phyloP scores from a whole-genome alignment of 2,888 invertebrate species.

The Tineola bisselliella region DNA sequence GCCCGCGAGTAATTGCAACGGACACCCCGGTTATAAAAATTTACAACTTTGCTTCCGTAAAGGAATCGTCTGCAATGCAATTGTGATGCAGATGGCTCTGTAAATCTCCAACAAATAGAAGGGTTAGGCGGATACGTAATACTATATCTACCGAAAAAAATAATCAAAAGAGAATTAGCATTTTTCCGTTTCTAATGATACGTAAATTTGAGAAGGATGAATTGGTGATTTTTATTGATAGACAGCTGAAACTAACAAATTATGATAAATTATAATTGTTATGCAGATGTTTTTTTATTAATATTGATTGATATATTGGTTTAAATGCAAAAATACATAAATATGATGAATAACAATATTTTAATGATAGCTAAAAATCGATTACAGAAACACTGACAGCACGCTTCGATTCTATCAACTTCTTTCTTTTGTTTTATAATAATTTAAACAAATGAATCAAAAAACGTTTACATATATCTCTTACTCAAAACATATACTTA shows the following conservation, averaged over 20 bases:
- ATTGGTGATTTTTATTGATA: neutral
- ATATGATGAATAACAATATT: too few species aligned
- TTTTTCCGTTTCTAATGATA: constrained; percentile 8
- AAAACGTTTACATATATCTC: too few species aligned
- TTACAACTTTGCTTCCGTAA: constrained; percentile 55
- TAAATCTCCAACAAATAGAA: constrained; percentile 10
- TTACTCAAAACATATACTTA: too few species aligned
- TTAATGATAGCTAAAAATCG: too few species aligned
- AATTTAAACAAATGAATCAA: too few species aligned
- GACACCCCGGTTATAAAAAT: constrained; percentile 53
- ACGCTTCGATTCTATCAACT: too few species aligned
- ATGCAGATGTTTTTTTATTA: neutral
- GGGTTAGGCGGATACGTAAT: constrained; percentile 1
- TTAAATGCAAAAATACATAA: neutral
- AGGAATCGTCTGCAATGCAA: constrained; percentile 34
- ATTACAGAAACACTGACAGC: too few species aligned
- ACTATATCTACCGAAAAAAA: neutral
- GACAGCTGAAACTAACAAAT: constrained; percentile 9
- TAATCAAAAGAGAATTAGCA: neutral
- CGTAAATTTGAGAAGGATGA: neutral
- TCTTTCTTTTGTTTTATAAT: too few species aligned
- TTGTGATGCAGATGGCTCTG: constrained; percentile 51
- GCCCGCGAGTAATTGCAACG: constrained; percentile 36
- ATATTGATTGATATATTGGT: neutral
- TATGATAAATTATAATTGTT: constrained; percentile 4